Conservation (phyloP, 2,797 vertebrate genomes). For the Siniperca undulata region DNA sequence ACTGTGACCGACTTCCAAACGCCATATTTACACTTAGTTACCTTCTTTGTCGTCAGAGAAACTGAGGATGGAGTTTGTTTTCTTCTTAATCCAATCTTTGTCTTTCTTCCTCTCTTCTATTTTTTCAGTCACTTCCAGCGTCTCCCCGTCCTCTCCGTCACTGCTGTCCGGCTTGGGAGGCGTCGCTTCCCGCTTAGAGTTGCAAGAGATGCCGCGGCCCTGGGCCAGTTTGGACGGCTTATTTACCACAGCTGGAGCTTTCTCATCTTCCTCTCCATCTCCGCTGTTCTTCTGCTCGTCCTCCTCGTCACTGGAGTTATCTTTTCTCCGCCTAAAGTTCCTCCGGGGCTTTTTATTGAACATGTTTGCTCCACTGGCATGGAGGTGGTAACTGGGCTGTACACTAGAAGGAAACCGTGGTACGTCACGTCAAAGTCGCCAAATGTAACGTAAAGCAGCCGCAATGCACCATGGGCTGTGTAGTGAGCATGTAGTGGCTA, state of each 20-base stretch:
- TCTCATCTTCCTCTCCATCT: constrained; percentile 14
- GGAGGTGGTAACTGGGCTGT: accelerated
- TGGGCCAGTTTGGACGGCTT: constrained; percentile 55
- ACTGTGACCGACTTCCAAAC: not conserved
- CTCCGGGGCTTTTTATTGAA: constrained; percentile 85
- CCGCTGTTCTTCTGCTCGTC: constrained; percentile 50
- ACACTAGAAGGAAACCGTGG: not conserved
- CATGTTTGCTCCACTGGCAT: constrained; percentile 67
- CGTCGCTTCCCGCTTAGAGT: constrained; percentile 73
- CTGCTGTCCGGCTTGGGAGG: constrained; percentile 56
- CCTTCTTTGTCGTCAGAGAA: constrained; percentile 84
- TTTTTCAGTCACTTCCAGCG: constrained; percentile 25
- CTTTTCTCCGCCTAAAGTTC: constrained; percentile 85
- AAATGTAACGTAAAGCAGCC: constrained; percentile 30
- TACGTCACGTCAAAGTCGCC: constrained; percentile 48
- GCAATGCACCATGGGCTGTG: constrained; percentile 56
- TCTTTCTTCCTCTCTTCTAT: constrained; percentile 17
- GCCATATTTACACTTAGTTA: constrained; percentile 39
- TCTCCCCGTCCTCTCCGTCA: constrained; percentile 59
- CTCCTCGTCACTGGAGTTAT: constrained; percentile 85
- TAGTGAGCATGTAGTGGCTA: not conserved
- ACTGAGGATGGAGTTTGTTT: constrained; percentile 72
- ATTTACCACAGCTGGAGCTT: constrained; percentile 15
- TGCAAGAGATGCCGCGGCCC: constrained; percentile 78
- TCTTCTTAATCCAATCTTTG: constrained; percentile 46